These are phyloP conservation scores for Neoseiulus cucumeris DNA, from an alignment of 1,140 invertebrate genomes.

Conservation along the genomic window DNA sequence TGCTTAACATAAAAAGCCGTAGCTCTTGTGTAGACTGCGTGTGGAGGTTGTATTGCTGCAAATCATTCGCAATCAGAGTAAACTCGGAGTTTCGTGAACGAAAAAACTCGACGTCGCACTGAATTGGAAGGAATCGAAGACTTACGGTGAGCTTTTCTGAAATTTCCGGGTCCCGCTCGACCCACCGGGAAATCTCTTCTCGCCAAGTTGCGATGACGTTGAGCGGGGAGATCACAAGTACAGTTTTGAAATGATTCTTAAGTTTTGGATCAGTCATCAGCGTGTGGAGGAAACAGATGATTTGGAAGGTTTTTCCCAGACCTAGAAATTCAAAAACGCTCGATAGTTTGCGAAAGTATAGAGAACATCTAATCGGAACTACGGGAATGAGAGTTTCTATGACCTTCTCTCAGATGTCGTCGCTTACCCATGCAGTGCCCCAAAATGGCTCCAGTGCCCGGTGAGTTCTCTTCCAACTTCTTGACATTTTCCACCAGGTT, in stretches of 20 bases:
- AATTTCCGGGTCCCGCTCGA: slow-evolving; percentile 34
- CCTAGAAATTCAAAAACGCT: neutral
- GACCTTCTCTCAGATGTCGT: no score
- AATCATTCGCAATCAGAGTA: neutral
- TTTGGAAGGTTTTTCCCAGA: slow-evolving; percentile 43
- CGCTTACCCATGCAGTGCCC: slow-evolving; percentile 56
- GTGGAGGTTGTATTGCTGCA: neutral
- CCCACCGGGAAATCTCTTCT: slow-evolving; percentile 74
- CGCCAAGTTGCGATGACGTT: slow-evolving; percentile 91
- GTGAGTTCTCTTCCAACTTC: slow-evolving; percentile 34
- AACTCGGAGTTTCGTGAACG: no score
- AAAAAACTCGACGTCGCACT: no score
- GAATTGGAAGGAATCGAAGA: neutral
- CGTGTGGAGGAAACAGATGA: slow-evolving; percentile 72
- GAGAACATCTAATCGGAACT: no score
- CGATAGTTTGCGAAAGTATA: neutral
- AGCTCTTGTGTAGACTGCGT: neutral
- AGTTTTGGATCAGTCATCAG: slow-evolving; percentile 41
- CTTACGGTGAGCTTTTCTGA: neutral
- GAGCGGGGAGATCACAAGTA: slow-evolving; percentile 72
- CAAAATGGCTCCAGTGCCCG: slow-evolving; percentile 44
- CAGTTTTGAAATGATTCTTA: slow-evolving; percentile 43
- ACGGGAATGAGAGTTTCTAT: no score
- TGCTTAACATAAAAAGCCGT: neutral
- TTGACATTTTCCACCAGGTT: slow-evolving; percentile 72